phyloP scores from a whole-genome alignment of 2,113 vertebrate genomes.

The Lamprologus speciosus region DNA sequence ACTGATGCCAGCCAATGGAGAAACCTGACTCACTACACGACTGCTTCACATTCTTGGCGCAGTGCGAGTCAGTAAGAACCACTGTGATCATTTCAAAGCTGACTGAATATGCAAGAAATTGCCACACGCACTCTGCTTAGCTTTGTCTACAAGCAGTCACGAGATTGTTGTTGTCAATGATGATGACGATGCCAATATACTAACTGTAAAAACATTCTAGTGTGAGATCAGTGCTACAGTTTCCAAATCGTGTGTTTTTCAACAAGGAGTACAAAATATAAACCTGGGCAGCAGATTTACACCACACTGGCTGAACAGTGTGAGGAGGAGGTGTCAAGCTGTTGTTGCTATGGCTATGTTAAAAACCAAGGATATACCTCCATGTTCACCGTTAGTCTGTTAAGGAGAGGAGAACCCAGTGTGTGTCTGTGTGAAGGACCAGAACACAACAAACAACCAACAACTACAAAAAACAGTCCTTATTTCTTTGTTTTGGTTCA shows the following conservation, averaged over 20 bases:
- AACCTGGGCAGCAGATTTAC: rapidly evolving
- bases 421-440: neutral
- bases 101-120: neutral
- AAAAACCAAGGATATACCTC: neutral
- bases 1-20: neutral
- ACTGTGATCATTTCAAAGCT: neutral
- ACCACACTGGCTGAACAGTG: neutral
- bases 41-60: neutral
- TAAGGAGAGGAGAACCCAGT: neutral
- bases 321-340: neutral
- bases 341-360: neutral
- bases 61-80: neutral
- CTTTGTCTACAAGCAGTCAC: neutral
- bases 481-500: neutral
- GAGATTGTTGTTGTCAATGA: rapidly evolving
- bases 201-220: rapidly evolving
- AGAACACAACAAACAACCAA: neutral
- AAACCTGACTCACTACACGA: rapidly evolving
- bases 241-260: neutral
- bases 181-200: rapidly evolving
- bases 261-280: neutral
- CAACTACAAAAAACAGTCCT: neutral
- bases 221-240: rapidly evolving
- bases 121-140: neutral
- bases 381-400: neutral